A percentile compares a stretch with the other conserved stretches of the same genome.
phyloP scores from a whole-genome alignment of 1,140 invertebrate species.

The Pissodes strobi region DNA sequence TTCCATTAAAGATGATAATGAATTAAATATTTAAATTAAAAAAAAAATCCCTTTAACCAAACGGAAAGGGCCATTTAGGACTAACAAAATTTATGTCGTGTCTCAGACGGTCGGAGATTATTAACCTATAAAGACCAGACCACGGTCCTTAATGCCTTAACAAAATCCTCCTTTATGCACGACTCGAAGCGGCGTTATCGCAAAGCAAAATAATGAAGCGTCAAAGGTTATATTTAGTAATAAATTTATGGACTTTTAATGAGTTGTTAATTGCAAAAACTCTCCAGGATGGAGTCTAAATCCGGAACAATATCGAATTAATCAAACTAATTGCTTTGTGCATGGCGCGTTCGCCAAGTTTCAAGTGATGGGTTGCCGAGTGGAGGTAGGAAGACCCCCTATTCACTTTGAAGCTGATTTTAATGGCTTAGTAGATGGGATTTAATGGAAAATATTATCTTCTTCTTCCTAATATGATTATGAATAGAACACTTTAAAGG shows the following conservation, averaged over 20 bases:
- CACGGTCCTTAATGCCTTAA: neutral
- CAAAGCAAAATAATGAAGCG: slow-evolving; percentile 29
- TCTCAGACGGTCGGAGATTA: neutral
- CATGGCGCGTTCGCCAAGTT: slow-evolving; percentile 17
- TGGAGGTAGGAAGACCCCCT: neutral
- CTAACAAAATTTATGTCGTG: no score
- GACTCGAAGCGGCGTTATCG: neutral
- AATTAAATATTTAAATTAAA: no score
- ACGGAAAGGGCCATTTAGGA: no score
- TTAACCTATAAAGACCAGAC: slow-evolving; percentile 20
- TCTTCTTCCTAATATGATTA: no score
- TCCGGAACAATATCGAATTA: slow-evolving; percentile 39
- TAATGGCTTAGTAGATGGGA: slow-evolving; percentile 10
- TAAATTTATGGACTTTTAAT: slow-evolving; percentile 35
- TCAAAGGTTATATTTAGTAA: slow-evolving; percentile 32
- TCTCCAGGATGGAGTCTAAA: slow-evolving; percentile 29
- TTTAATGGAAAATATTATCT: slow-evolving; percentile 14
- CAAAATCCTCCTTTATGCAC: neutral
- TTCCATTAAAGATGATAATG: no score
- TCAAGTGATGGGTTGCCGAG: slow-evolving; percentile 20
- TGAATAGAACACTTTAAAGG: no score
- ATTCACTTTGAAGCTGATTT: slow-evolving; percentile 18
- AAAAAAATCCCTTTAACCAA: no score
- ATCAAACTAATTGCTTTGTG: slow-evolving; percentile 39
- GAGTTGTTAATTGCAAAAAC: slow-evolving; percentile 34